Evolutionary conservation across 2,113 vertebrate genomes (phyloP).

Genomic region (Alligator mississippiensis): DNA sequence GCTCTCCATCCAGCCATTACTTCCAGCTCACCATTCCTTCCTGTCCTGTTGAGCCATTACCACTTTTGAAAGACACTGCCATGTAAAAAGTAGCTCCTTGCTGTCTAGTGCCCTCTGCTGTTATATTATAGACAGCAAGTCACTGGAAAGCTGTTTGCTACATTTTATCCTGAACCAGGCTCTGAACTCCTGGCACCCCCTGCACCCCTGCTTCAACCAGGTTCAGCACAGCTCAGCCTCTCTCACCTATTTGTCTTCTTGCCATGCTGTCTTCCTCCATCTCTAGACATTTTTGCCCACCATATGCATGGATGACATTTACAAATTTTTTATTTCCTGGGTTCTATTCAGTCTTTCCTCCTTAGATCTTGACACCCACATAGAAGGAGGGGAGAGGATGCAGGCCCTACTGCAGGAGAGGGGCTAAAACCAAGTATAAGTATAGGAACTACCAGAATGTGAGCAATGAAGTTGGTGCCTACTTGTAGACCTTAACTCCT

Average conservation of each 20-base stretch:
- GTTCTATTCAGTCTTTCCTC: background rate
- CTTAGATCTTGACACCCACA: background rate
- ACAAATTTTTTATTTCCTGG: background rate
- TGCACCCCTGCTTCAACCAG: background rate
- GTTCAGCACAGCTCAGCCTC: background rate
- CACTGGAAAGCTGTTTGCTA: too few species aligned
- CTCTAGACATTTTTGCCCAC: background rate
- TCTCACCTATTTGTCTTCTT: background rate
- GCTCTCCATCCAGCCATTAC: background rate
- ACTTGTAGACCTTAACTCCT: background rate
- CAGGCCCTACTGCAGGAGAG: too few species aligned
- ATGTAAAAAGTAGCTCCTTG: background rate
- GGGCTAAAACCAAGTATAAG: too few species aligned
- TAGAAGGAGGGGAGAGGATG: too few species aligned
- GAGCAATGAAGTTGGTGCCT: background rate
- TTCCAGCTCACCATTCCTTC: rapidly evolving
- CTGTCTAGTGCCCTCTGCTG: background rate
- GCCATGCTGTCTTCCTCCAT: background rate
- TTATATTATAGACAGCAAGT: background rate
- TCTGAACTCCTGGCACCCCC: background rate
- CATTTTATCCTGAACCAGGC: rapidly evolving
- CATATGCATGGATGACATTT: background rate
- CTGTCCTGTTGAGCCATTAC: rapidly evolving
- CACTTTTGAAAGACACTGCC: background rate
- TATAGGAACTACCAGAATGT: too few species aligned